A percentile compares a stretch with the other conserved stretches of the same genome.
Conservation (phyloP, 1,140 invertebrate genomes). For the Camponotus vicinus region DNA sequence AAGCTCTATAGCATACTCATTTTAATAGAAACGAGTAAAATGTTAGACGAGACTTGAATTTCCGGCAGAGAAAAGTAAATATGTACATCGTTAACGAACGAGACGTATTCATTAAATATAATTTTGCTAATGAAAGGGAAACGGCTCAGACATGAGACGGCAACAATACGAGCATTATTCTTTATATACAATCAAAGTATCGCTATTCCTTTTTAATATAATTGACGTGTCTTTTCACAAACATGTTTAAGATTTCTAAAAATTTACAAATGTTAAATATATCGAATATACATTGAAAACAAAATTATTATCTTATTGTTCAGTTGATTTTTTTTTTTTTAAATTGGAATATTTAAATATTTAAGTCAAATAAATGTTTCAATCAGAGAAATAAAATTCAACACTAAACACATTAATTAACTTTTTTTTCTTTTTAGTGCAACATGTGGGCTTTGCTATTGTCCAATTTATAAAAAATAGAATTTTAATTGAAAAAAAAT, state of each 20-base stretch:
- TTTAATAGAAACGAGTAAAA: constrained; percentile 1
- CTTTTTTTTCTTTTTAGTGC: no score
- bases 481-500: no score
- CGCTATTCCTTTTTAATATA: background rate
- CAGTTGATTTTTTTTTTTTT: no score
- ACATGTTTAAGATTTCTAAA: background rate
- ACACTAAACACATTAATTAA: no score
- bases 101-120: background rate
- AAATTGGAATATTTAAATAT: no score
- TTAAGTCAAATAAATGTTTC: no score
- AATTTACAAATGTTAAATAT: background rate
- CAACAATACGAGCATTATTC: background rate
- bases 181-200: background rate
- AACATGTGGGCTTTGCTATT: background rate
- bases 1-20: background rate
- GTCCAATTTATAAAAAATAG: background rate
- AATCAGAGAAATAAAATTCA: no score
- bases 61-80: background rate
- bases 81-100: constrained; percentile 6
- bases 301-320: no score
- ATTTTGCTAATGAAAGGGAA: constrained; percentile 24
- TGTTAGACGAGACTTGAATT: constrained; percentile 7
- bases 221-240: background rate
- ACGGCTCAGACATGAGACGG: background rate
- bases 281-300: background rate